Percentiles rank a stretch among this genome's conserved stretches.
phyloP scores from a whole-genome alignment of 2,888 invertebrate species.

The Acronicta leporina region DNA sequence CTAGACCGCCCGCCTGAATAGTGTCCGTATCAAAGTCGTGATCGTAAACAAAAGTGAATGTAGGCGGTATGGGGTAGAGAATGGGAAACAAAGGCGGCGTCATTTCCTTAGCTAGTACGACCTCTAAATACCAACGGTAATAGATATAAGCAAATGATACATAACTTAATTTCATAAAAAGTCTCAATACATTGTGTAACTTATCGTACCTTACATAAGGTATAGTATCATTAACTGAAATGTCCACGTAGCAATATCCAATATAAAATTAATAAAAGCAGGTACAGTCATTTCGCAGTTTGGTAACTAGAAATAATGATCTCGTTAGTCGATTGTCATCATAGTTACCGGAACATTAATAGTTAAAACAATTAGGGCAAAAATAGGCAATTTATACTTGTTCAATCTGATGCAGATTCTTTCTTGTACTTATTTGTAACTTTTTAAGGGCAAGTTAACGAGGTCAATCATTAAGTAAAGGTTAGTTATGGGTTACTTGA shows the following conservation, averaged over 20 bases:
- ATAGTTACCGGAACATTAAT: constrained; percentile 36
- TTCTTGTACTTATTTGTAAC: background rate
- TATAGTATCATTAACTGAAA: constrained; percentile 18
- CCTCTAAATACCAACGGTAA: constrained; percentile 64
- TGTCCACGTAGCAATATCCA: constrained; percentile 31
- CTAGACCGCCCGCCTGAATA: constrained; percentile 29
- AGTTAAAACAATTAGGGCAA: constrained; percentile 34
- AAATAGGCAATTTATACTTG: no score
- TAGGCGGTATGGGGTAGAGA: constrained; percentile 74
- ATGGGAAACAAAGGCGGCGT: constrained; percentile 73
- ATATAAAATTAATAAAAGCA: constrained; percentile 15
- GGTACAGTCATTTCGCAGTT: constrained; percentile 5
- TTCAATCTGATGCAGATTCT: constrained; percentile 6
- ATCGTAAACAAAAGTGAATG: constrained; percentile 85
- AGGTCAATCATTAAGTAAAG: no score
- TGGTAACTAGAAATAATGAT: constrained; percentile 8
- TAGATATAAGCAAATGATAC: constrained; percentile 52
- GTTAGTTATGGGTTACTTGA: no score
- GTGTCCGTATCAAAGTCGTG: constrained; percentile 14
- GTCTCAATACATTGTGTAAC: constrained; percentile 36
- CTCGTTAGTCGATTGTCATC: constrained; percentile 15
- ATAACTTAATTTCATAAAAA: constrained; percentile 48
- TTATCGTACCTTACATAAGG: constrained; percentile 29
- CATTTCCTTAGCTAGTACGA: constrained; percentile 64
- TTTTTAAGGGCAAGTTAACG: no score